These are phyloP conservation scores for Aleiodes alternator DNA, from an alignment of 2,888 invertebrate species.

Conservation along the genomic window DNA sequence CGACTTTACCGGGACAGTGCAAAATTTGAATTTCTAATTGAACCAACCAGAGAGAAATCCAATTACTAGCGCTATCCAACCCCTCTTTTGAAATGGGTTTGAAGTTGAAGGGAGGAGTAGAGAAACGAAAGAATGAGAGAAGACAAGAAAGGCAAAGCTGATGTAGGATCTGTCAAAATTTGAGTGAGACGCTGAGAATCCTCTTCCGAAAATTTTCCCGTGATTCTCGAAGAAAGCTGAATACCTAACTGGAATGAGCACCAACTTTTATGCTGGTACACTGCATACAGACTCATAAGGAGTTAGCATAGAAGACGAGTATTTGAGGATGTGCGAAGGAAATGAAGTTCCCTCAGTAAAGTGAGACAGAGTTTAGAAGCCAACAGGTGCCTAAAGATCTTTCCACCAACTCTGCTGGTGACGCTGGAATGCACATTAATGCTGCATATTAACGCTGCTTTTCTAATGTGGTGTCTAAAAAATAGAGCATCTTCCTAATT, in stretches of 20 bases:
- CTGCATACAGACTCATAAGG: constrained; percentile 15
- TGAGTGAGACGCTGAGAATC: constrained; percentile 28
- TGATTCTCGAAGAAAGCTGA: constrained; percentile 8
- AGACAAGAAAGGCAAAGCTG: not conserved
- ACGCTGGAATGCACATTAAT: not conserved
- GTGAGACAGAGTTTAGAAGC: constrained; percentile 36
- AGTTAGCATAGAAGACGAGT: constrained; percentile 15
- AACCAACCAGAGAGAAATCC: constrained; percentile 60
- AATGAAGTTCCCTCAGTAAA: constrained; percentile 35
- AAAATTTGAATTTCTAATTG: constrained; percentile 74
- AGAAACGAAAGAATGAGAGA: not conserved
- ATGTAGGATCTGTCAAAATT: not conserved
- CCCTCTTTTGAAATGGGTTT: constrained; percentile 32
- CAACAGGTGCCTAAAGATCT: constrained; percentile 42
- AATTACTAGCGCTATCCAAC: constrained; percentile 53
- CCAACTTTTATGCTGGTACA: constrained; percentile 11
- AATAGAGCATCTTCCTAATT: too few relatives aligned
- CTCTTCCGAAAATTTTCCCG: not conserved
- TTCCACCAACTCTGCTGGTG: not conserved
- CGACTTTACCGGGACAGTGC: constrained; percentile 59
- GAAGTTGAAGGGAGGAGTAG: not conserved
- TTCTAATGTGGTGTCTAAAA: too few relatives aligned
- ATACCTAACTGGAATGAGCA: not conserved
- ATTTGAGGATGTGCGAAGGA: constrained; percentile 30
- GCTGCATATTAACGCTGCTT: too few relatives aligned